phyloP scores from a whole-genome alignment of 2,113 vertebrate species.

The Hippocampus guttulatus region DNA sequence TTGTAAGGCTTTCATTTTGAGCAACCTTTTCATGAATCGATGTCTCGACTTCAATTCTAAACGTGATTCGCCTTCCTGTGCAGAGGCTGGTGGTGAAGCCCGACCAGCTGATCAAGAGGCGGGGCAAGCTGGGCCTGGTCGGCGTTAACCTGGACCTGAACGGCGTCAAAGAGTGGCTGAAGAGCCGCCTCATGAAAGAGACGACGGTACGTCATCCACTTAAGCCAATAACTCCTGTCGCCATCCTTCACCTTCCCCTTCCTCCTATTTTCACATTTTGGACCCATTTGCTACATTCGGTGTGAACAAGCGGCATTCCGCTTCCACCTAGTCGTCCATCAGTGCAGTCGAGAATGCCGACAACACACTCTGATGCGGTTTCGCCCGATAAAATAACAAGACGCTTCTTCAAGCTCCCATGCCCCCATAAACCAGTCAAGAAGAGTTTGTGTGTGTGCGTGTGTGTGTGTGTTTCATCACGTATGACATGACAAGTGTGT shows the following conservation, averaged over 20 bases:
- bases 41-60: neutral
- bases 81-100: constrained; percentile 94
- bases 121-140: constrained; percentile 93
- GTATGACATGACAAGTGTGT: constrained; percentile 27
- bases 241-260: constrained; percentile 20
- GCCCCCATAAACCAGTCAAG: constrained; percentile 26
- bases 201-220: constrained; percentile 75
- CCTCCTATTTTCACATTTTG: neutral
- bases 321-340: constrained; percentile 25
- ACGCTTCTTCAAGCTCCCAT: neutral
- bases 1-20: neutral
- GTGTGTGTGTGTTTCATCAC: constrained; percentile 11
- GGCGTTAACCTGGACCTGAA: constrained; percentile 87
- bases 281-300: neutral
- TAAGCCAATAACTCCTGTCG: constrained; percentile 28
- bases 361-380: neutral
- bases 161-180: constrained; percentile 87
- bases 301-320: neutral
- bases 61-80: neutral
- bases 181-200: constrained; percentile 81
- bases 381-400: constrained; percentile 47
- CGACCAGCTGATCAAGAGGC: constrained; percentile 95
- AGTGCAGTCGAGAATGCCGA: constrained; percentile 15
- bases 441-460: neutral
- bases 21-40: too few species aligned